Evolutionary conservation across 2,888 invertebrate species (phyloP).

Genomic region (Drosophila percnosoma): DNA sequence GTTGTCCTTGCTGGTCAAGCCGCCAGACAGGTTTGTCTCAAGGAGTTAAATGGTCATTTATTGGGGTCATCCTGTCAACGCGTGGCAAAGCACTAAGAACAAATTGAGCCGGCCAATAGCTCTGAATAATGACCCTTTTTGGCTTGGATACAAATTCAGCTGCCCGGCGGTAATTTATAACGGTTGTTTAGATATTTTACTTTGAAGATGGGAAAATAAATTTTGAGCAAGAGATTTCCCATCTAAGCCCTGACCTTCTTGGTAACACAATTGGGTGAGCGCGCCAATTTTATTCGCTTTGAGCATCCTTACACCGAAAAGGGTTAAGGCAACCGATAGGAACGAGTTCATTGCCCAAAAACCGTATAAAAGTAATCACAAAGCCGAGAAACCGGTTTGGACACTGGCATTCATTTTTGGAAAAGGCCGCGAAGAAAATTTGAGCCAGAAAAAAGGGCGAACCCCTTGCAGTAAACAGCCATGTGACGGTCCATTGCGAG

Average conservation of each 20-base stretch:
- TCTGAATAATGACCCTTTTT: slow-evolving; percentile 2
- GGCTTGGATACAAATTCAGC: neutral
- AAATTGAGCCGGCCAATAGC: slow-evolving; percentile 50
- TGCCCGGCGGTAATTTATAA: slow-evolving; percentile 51
- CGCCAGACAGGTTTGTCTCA: slow-evolving; percentile 60
- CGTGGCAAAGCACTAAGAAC: slow-evolving; percentile 42
- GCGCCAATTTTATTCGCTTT: slow-evolving; percentile 71
- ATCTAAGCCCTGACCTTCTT: slow-evolving; percentile 50
- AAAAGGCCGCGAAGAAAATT: slow-evolving; percentile 71
- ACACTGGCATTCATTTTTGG: slow-evolving; percentile 71
- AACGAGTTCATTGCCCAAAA: slow-evolving; percentile 57
- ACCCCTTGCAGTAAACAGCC: slow-evolving; percentile 62
- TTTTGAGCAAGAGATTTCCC: slow-evolving; percentile 61
- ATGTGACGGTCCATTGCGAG: slow-evolving; percentile 72
- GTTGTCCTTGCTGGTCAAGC: slow-evolving; percentile 45
- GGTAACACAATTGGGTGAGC: slow-evolving; percentile 51
- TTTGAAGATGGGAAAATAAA: slow-evolving; percentile 13
- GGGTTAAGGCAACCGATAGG: slow-evolving; percentile 67
- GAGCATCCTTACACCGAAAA: slow-evolving; percentile 68
- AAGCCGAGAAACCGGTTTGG: slow-evolving; percentile 73
- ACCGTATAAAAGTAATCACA: slow-evolving; percentile 47
- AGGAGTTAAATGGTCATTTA: slow-evolving; percentile 39
- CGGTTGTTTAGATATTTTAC: slow-evolving; percentile 61
- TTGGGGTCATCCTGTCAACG: slow-evolving; percentile 44
- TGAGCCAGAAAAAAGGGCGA: slow-evolving; percentile 54